Conservation (phyloP, 2,888 invertebrate genomes). For the Cantharis nigra region DNA sequence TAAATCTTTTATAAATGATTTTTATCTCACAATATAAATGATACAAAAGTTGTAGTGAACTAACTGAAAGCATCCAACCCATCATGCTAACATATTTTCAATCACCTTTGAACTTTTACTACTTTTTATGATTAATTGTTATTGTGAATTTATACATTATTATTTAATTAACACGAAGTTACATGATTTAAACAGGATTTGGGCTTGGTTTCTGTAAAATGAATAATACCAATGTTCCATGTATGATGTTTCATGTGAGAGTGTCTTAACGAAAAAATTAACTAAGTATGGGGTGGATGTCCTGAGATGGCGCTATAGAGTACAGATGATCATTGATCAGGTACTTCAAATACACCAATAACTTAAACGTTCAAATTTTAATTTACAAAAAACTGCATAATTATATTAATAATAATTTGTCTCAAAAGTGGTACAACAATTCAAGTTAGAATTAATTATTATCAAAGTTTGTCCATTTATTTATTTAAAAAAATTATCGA, state of each 20-base stretch:
- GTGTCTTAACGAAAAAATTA: not conserved
- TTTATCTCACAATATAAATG: conserved; percentile 18
- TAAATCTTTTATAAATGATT: conserved; percentile 29
- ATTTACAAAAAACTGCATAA: too few species aligned
- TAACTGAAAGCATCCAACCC: conserved; percentile 15
- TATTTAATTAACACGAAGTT: not conserved
- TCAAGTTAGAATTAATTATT: too few species aligned
- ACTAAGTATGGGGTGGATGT: not conserved
- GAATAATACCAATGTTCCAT: not conserved
- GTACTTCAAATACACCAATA: not conserved
- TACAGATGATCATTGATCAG: not conserved
- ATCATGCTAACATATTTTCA: conserved; percentile 19
- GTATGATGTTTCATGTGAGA: not conserved
- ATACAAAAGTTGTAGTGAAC: conserved; percentile 19
- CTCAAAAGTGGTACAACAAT: too few species aligned
- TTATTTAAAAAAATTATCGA: too few species aligned
- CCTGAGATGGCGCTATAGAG: not conserved
- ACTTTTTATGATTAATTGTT: not conserved
- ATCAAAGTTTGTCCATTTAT: too few species aligned
- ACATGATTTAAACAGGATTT: not conserved
- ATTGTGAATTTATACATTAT: not conserved
- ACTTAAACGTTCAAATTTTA: not conserved
- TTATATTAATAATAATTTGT: too few species aligned
- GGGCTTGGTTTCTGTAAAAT: not conserved
- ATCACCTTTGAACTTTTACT: conserved; percentile 23